A percentile compares a stretch with the other conserved stretches of the same genome.
phyloP scores from a whole-genome alignment of 1,140 invertebrate species.

The Euglossa dilemma region DNA sequence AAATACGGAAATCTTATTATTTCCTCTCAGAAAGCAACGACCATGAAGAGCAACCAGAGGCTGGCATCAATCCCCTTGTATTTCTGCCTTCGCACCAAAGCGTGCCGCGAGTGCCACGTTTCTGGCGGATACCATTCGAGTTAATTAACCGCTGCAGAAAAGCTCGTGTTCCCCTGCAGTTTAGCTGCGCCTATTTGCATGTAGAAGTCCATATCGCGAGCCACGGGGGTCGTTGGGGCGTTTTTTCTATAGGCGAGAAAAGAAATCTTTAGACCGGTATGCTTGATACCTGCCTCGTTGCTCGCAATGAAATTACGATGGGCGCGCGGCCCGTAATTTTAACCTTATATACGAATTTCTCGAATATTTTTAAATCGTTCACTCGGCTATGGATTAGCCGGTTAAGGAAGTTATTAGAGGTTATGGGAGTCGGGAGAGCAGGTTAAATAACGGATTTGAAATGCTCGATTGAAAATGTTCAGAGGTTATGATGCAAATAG shows the following conservation, averaged over 20 bases:
- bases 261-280: not conserved
- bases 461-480: too few relatives aligned
- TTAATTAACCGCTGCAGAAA: conserved; percentile 52
- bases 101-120: conserved; percentile 43
- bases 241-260: not conserved
- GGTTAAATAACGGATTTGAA: too few relatives aligned
- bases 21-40: conserved; percentile 68
- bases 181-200: conserved; percentile 13
- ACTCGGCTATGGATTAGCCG: too few relatives aligned
- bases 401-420: too few relatives aligned
- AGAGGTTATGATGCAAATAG: too few relatives aligned
- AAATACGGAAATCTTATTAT: conserved; percentile 80
- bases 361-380: too few relatives aligned
- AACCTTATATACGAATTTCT: too few relatives aligned
- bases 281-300: not conserved
- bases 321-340: not conserved
- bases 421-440: too few relatives aligned
- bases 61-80: conserved; percentile 67
- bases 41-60: conserved; percentile 63
- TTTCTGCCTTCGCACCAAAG: conserved; percentile 70
- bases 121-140: conserved; percentile 46
- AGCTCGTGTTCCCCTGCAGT: conserved; percentile 19
- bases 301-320: not conserved
- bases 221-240: not conserved
- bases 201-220: not conserved